Base-by-base conservation (phyloP, 2,888 invertebrate genomes). In the Heliothis peltigera region DNA sequence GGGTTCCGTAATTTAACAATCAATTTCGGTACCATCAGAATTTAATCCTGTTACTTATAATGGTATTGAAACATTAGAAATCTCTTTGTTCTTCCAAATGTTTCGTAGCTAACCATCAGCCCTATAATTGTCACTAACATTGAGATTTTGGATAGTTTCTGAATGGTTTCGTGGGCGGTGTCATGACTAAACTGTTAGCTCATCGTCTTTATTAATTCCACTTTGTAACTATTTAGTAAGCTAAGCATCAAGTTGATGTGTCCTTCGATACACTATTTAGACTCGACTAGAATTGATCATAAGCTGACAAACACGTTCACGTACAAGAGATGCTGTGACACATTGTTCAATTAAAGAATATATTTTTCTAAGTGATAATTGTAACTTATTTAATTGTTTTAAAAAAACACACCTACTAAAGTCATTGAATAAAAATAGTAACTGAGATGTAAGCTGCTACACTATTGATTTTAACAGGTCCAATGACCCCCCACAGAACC, bases 251-350 rank as follows among this genome's bases (percentile, higher is more conserved):
- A 22, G 39, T 18, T 12, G 42, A 4, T 1, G 1, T 72, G 65
- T 43, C 72, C 72, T 71, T 71, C 56, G 35, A 43, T 52, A 8
- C 8, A 44, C 47, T 52, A 42, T 8, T 64, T 52, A 28, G 51
- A 51, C 25, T 35, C 8, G 48, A 10, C 18, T 15, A 10, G 56
- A 53, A 71, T 54, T 1, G 49, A 44, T 71, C 21, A 52, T 43
- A 49, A 39, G 46, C 15, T 51, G 17, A 28, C 19, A 10, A 8
- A 35, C 12, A n/a, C 21, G 6, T 6, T 18, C 3, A 5, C 17
- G 0, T 4, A 32, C 8, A 22, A 59, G 18, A 60, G 4, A 44
- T 22, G n/a, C 8, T 28, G 43, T n/a, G n/a, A 17, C 35, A 4
- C 17, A 51, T 25, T 19, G 39, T n/a, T 15, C n/a, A 39, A 39